phyloP scores from a whole-genome alignment of 2,113 vertebrate genomes.

The Pelobates fuscus region DNA sequence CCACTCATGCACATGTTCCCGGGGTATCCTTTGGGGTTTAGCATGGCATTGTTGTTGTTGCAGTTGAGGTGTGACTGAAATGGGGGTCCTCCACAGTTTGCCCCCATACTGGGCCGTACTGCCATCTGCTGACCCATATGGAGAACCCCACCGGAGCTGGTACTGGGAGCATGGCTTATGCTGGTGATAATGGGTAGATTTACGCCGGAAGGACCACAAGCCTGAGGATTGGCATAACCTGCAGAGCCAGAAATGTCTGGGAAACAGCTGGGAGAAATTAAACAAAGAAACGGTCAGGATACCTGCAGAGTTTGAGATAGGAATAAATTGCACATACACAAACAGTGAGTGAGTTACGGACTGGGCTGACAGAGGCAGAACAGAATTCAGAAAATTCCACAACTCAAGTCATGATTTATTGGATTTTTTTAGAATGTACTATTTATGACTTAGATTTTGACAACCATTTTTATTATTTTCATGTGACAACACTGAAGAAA shows the following conservation, averaged over 20 bases:
- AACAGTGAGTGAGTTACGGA: too few species aligned
- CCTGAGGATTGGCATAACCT: constrained; percentile 69
- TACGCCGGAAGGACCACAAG: constrained; percentile 60
- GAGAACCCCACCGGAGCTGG: constrained; percentile 59
- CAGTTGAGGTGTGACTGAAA: constrained; percentile 72
- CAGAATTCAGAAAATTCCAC: too few species aligned
- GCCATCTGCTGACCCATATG: constrained; percentile 69
- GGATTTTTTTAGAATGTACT: too few species aligned
- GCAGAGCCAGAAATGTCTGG: constrained; percentile 85
- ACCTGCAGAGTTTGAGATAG: not conserved
- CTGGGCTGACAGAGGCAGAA: too few species aligned
- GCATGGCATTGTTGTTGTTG: constrained; percentile 77
- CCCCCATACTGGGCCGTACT: constrained; percentile 63
- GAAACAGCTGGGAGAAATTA: constrained; percentile 84
- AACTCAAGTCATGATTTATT: too few species aligned
- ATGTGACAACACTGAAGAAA: too few species aligned
- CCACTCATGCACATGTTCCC: constrained; percentile 69
- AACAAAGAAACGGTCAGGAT: not conserved
- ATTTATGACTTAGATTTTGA: too few species aligned
- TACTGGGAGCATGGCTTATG: constrained; percentile 53
- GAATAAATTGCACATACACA: too few species aligned
- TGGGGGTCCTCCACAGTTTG: constrained; percentile 58
- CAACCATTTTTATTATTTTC: too few species aligned
- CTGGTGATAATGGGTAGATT: constrained; percentile 52
- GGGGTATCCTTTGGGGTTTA: constrained; percentile 82